Conservation (phyloP, 35 echinoderm and acorn worm genomes). For the Amphiura filiformis region DNA sequence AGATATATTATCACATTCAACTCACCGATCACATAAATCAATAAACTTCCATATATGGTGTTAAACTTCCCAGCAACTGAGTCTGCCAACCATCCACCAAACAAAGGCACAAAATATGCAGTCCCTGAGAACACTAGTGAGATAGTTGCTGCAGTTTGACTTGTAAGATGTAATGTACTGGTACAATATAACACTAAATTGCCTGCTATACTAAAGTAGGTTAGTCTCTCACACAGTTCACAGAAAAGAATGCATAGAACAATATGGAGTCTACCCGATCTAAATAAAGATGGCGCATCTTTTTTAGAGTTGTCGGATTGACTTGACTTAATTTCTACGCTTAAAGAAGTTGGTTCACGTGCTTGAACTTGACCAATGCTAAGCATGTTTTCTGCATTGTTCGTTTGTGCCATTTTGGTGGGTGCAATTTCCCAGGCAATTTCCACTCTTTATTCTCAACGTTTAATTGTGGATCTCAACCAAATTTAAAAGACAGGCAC, state of each 20-base stretch:
- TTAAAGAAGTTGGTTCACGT: neutral
- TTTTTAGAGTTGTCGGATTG: neutral
- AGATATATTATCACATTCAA: too few relatives aligned
- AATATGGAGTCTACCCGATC: slow-evolving; percentile 27
- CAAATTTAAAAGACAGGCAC: too few relatives aligned
- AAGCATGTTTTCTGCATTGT: too few relatives aligned
- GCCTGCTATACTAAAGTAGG: slow-evolving; percentile 82
- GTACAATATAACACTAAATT: slow-evolving; percentile 96
- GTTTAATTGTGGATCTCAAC: too few relatives aligned
- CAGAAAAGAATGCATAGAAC: slow-evolving; percentile 83
- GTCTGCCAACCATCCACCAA: slow-evolving; percentile 92
- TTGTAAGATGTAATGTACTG: slow-evolving; percentile 35
- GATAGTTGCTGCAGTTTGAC: slow-evolving; percentile 57
- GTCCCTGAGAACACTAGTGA: slow-evolving; percentile 80
- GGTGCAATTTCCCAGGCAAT: too few relatives aligned
- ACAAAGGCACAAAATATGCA: slow-evolving; percentile 81
- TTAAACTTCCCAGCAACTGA: slow-evolving; percentile 89
- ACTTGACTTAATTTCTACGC: neutral
- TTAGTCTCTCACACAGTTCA: slow-evolving; percentile 93
- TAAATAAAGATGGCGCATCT: neutral
- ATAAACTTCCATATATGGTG: slow-evolving; percentile 80
- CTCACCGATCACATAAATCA: slow-evolving; percentile 86
- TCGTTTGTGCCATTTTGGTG: too few relatives aligned
- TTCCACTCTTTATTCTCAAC: too few relatives aligned
- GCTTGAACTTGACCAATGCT: too few relatives aligned